These are phyloP conservation scores for Morinoia aosen DNA, from an alignment of 2,888 invertebrate species.

Conservation along the genomic window DNA sequence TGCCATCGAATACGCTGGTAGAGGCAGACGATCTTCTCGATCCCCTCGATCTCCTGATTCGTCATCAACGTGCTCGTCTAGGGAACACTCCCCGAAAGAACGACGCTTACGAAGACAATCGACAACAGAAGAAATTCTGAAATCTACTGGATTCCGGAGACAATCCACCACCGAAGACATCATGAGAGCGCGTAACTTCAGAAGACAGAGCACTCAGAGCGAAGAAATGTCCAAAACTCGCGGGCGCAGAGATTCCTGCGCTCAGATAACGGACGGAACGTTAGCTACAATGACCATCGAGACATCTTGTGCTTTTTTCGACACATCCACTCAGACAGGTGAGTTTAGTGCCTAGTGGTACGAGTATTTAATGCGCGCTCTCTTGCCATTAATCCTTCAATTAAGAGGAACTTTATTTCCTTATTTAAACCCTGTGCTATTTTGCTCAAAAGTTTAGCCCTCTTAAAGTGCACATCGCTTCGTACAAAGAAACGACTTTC, in stretches of 20 bases:
- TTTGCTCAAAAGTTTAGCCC: background rate
- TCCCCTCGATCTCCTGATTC: conserved; percentile 74
- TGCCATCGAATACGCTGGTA: conserved; percentile 74
- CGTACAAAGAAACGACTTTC: background rate
- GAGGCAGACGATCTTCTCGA: conserved; percentile 62
- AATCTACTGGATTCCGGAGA: conserved; percentile 88
- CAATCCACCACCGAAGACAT: conserved; percentile 94
- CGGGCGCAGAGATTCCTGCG: conserved; percentile 86
- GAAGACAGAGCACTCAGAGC: conserved; percentile 91
- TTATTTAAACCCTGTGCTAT: background rate
- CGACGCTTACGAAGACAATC: conserved; percentile 79
- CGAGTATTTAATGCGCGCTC: background rate
- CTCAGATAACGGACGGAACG: conserved; percentile 92
- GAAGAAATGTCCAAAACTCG: conserved; percentile 79
- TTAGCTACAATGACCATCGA: conserved; percentile 94
- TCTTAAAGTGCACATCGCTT: background rate
- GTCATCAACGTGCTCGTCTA: conserved; percentile 81
- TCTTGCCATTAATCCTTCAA: background rate
- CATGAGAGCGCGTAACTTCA: conserved; percentile 90
- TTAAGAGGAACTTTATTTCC: background rate
- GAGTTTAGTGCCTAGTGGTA: background rate
- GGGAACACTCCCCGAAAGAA: conserved; percentile 83
- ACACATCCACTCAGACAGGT: conserved; percentile 68
- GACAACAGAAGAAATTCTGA: conserved; percentile 91
- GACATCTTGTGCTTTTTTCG: conserved; percentile 73